Base-by-base conservation (phyloP, 2,797 vertebrate genomes). In the Paratrypauchen microcephalus region DNA sequence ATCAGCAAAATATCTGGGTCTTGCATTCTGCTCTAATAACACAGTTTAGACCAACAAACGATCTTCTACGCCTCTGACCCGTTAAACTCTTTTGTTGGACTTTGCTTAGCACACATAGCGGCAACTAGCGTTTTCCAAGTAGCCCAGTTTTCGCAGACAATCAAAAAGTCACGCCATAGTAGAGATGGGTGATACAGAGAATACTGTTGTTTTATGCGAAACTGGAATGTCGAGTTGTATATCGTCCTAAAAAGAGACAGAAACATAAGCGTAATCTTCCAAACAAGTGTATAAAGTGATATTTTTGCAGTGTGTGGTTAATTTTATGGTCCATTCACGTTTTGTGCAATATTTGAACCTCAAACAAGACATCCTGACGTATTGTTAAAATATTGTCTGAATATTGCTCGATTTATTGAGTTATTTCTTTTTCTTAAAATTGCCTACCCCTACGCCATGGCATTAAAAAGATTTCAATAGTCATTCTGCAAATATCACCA, bases 1-100 rank as follows among this genome's bases (percentile, higher is more conserved):
- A 84, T 88, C 78, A 80, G 80, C 66, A 84, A 90, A 89, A 65
- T 83, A 87, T 87, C 58, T 65, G 48, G 68, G 68, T 75, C 74
- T 63, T 28, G 68, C 75, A 78, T 83, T 83, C 68, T 83, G 78
- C 72, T 77, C 26, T 28, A 72, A 60, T 74, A 68, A 76, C 65
- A 78, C 24, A 52, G 68, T 69, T 83, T 79, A 57, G 57, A 68
- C 64, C 71, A 71, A 70, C 62, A 77, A 77, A 81, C 68, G 68
- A 75, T 55, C 70, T 63, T 73, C 59, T 73, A 36, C 69, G 67
- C 67, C 60, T 72, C 64, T 13, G 75, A 39, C 21, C 30, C 24
- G 1, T 72, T 58, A 60, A 8, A 5, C 48, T 5, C 32, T 24
- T 48, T 11, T 61, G 36, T 45, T 48, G 41, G 39, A 65, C 16